phyloP scores from a whole-genome alignment of 2,113 vertebrate genomes.

The Sinocyclocheilus anshuiensis region DNA sequence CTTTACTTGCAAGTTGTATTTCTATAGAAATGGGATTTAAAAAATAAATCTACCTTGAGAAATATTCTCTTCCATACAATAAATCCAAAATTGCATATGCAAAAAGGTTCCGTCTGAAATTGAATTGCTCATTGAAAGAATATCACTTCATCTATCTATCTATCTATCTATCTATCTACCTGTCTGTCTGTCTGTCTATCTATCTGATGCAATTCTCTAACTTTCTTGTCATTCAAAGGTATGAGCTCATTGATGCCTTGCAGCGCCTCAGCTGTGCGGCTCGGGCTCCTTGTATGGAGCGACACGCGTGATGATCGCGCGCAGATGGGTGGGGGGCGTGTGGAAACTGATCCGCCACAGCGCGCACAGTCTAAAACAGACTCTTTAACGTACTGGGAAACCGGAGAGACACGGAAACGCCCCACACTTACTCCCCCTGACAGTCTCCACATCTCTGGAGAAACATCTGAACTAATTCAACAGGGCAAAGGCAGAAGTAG shows the following conservation, averaged over 20 bases:
- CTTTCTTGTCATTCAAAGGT: background rate
- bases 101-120: too few species aligned
- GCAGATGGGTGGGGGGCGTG: constrained; percentile 44
- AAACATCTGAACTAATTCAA: background rate
- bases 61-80: too few species aligned
- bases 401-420: constrained; percentile 36
- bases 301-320: constrained; percentile 48
- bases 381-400: constrained; percentile 46
- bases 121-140: too few species aligned
- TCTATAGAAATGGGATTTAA: too few species aligned
- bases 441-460: background rate
- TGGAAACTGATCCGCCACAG: constrained; percentile 57
- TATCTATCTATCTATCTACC: background rate
- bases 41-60: too few species aligned
- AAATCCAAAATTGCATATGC: too few species aligned
- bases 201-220: background rate
- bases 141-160: background rate
- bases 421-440: constrained; percentile 33
- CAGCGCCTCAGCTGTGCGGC: background rate
- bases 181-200: background rate
- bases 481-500: background rate
- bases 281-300: constrained; percentile 41
- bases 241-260: background rate
- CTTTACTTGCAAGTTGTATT: too few species aligned
- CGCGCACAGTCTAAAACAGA: constrained; percentile 55